Base-by-base conservation (phyloP, 1,140 invertebrate species). In the Rhynchophorus ferrugineus region DNA sequence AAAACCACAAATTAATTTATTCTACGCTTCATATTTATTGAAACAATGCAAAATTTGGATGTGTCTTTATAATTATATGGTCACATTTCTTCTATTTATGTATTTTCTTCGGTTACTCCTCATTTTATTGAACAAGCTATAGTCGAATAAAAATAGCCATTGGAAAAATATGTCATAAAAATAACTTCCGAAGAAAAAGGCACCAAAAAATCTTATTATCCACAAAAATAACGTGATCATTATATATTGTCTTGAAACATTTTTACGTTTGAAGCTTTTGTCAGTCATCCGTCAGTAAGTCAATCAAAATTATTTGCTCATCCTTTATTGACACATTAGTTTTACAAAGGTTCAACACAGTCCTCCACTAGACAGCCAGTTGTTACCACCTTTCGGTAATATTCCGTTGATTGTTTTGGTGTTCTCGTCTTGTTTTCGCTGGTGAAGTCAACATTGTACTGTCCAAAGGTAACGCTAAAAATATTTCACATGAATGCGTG, bases 401-500 rank as follows among this genome's bases (percentile, higher is more conserved):
- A 66, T 42, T 68, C 29, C 1, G 67, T 68, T 18, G 78, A 80
- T 13, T 63, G 59, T 57, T 79, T 80, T 6, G 70, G 68, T 13
- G 65, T 72, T 53, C 78, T 65, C 19, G 66, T 66, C 54, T 73
- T 64, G 0, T 69, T 54, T 1, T 73, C 69, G 59, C 77, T 69
- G 16, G 60, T 69, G 53, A 80, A 80, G 61, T 82, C 71, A 3
- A 81, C 77, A 34, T 71, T 64, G 59, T 75, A 69, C 1, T 81
- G 49, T 9, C 78, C 79, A 69, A 80, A 80, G 41, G 64, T 71
- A 54, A 72, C 64, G 11, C 74, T 76, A 59, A 54, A 72, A 56
- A 58, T 56, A 44, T 16, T 13, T 16, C 21, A 29, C 24, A 29
- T 6, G 11, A 29, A 29, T 6, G n/a, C n/a, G n/a, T n/a, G n/a